Evolutionary conservation across 2,113 vertebrate species (phyloP), one percentile per base, ranked within the genome.

Genomic region (Pholis gunnellus): DNA sequence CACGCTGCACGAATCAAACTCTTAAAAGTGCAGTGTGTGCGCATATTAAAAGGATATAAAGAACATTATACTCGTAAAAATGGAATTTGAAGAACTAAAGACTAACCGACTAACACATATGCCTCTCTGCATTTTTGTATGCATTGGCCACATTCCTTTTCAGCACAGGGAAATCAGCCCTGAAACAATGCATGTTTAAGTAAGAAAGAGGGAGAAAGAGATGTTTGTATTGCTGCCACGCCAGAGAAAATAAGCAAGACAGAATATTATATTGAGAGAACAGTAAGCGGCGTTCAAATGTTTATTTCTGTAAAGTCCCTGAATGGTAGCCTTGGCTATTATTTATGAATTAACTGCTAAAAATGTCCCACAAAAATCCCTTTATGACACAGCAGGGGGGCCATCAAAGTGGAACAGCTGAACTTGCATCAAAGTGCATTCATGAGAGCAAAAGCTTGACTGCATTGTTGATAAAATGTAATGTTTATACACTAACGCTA

Each of bases 331-430:
- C 46, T 68, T 27, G 56, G 57, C 29, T 68, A 78, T 86, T 84
- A 78, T 87, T 90, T 90, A 83, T 86, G 69, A 84, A 88, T 84
- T 75, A 89, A 77, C 81, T 82, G 61, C 50, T 65, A 73, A 76
- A 87, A 90, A 87, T 72, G 60, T 22, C 78, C 76, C 5, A 59
- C 67, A 80, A 17, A 46, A 77, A 69, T 68, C 64, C 18, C 50
- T 83, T 64, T 56, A 81, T 82, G 59, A 56, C 66, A 48, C 82
- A 14, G 11, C 72, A 61, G 44, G 79, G 73, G 72, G 31, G 71
- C 42, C 59, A 56, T 79, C 22, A 56, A 81, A 79, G 38, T 72
- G 59, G 66, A 83, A 50, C 66, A 84, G 59, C 66, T 69, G 57
- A 82, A 80, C 46, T 75, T 68, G 27, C 57, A 44, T 86, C 68